Percentiles rank a stretch among this genome's conserved stretches.
These are phyloP conservation scores for Actenoides lindsayi DNA, from an alignment of 2,113 vertebrate genomes.

Conservation along the genomic window DNA sequence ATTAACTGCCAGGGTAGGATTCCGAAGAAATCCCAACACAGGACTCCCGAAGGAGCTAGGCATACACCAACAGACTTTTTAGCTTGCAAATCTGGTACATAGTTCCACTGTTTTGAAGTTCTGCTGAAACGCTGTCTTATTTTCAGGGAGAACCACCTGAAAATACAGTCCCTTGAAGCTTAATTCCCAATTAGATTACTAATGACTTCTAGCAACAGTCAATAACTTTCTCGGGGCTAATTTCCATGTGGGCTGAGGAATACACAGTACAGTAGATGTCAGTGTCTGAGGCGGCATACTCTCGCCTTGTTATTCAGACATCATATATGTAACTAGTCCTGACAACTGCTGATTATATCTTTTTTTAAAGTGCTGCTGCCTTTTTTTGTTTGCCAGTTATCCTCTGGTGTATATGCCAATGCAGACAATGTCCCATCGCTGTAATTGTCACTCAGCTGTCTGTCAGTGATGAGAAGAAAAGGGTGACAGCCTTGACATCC, in stretches of 20 bases:
- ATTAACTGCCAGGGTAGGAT: background rate
- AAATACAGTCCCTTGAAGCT: background rate
- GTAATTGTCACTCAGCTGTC: conserved; percentile 81
- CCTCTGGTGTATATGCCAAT: conserved; percentile 80
- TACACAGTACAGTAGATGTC: background rate
- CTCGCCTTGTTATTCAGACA: conserved; percentile 76
- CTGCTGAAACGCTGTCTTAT: background rate
- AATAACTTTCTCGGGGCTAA: background rate
- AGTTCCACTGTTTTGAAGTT: background rate
- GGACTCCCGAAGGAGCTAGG: background rate
- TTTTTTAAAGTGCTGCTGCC: conserved; percentile 68
- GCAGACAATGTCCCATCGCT: conserved; percentile 75
- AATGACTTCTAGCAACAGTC: background rate
- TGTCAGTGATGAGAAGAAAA: conserved; percentile 74
- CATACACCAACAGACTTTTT: background rate
- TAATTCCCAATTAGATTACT: background rate
- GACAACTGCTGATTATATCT: conserved; percentile 84
- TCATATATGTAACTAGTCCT: conserved; percentile 77
- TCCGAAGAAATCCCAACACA: background rate
- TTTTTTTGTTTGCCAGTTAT: conserved; percentile 80
- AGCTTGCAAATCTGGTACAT: background rate
- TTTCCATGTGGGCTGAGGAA: background rate
- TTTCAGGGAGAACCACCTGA: background rate
- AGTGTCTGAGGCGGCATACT: background rate
- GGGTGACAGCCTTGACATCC: conserved; percentile 82